phyloP scores from a whole-genome alignment of 2,888 invertebrate genomes.

The Xiphydria camelus region DNA sequence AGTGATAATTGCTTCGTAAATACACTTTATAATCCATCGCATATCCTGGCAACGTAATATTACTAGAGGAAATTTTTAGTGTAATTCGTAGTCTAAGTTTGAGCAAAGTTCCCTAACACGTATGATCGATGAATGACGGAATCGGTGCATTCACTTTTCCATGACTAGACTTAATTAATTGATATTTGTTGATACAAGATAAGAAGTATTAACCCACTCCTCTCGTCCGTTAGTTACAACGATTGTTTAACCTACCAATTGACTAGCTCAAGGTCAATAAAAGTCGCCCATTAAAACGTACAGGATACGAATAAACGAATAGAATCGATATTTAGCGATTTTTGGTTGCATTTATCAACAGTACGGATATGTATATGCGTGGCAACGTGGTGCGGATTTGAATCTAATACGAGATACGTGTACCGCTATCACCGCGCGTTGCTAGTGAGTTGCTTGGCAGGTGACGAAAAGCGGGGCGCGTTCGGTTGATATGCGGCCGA shows the following conservation, averaged over 20 bases:
- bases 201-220: not conserved
- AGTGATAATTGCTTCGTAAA: slow-evolving; percentile 41
- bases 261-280: slow-evolving; percentile 43
- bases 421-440: too few species aligned
- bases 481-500: too few species aligned
- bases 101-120: slow-evolving; percentile 47
- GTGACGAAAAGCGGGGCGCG: too few species aligned
- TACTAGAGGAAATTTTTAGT: slow-evolving; percentile 34
- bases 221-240: not conserved
- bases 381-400: too few species aligned
- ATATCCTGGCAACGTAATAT: slow-evolving; percentile 36
- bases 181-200: slow-evolving; percentile 1
- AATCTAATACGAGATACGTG: too few species aligned
- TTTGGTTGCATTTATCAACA: too few species aligned
- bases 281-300: too few species aligned
- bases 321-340: too few species aligned
- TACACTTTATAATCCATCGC: slow-evolving; percentile 39
- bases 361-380: too few species aligned
- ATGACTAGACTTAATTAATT: slow-evolving; percentile 42
- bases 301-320: too few species aligned
- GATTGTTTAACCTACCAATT: slow-evolving; percentile 36
- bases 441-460: too few species aligned
- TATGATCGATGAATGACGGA: slow-evolving; percentile 26
- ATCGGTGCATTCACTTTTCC: not conserved
- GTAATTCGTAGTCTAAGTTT: slow-evolving; percentile 42